phyloP scores from a whole-genome alignment of 2,113 vertebrate genomes.

The Gymnarchus niloticus region DNA sequence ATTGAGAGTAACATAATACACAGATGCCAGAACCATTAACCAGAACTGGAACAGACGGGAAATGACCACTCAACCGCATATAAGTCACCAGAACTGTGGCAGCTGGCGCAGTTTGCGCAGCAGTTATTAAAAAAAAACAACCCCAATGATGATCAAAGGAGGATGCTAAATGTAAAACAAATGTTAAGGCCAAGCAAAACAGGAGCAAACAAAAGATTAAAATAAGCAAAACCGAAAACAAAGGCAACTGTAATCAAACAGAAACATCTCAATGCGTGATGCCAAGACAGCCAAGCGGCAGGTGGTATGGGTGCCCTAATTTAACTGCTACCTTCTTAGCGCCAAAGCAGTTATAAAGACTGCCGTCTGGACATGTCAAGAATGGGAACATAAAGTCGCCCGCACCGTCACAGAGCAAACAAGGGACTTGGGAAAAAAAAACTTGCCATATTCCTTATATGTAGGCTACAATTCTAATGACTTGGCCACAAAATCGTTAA shows the following conservation, averaged over 20 bases:
- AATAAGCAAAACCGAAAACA: neutral
- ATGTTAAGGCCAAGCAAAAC: neutral
- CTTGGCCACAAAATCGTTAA: neutral
- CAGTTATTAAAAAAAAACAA: neutral
- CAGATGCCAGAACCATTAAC: neutral
- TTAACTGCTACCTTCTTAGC: neutral
- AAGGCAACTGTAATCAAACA: neutral
- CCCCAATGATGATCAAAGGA: neutral
- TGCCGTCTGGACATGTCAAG: neutral
- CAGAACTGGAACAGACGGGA: neutral
- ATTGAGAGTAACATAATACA: neutral
- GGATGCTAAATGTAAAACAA: neutral
- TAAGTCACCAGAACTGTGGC: neutral
- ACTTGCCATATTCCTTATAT: neutral
- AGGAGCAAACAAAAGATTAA: neutral
- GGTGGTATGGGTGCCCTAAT: neutral
- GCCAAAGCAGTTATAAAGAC: neutral
- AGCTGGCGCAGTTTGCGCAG: neutral
- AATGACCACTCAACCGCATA: neutral
- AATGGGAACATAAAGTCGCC: neutral
- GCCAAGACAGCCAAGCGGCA: neutral
- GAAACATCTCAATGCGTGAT: neutral
- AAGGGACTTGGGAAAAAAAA: neutral
- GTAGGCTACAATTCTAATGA: neutral
- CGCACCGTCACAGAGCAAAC: neutral